Base-by-base conservation (phyloP, 2,888 invertebrate genomes). In the Molorchus minor region DNA sequence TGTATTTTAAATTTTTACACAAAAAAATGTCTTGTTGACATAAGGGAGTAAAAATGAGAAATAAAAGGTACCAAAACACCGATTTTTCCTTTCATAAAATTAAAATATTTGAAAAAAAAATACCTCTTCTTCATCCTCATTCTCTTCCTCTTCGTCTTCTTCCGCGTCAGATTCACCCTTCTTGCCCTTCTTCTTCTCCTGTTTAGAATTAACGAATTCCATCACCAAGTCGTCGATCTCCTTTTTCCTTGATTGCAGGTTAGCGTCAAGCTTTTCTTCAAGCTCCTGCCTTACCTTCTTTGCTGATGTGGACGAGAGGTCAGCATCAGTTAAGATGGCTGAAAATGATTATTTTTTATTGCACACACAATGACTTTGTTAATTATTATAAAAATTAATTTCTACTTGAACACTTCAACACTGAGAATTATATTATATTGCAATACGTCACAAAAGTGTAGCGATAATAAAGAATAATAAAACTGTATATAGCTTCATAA, bases 211-310 rank as follows among this genome's bases (percentile, higher is more conserved):
- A 1, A 86, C 85, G 71, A 88, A 89, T 67, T 92, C 91, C 91
- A 94, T 92, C 4, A 96, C 92, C 61, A 96, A 82, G 69, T 89
- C 86, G 77, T 95, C 94, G n/a, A 96, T 92, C 79, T 93, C 88
- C 77, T 92, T 90, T 81, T 92, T 94, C 73, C 93, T 91, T 44
- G 80, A 86, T 4, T 88, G 82, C 41, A 97, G 83, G 71, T 94
- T 92, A 46, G 87, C 84, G 30, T 88, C 89, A 5, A 95, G 84
- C 72, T 90, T 90, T 69, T 90, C 88, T 79, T 96, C 94, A 66
- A 97, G 82, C 75, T 92, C 89, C 77, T 90, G 89, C 41, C 96
- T 87, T 12, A 97, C 94, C 79, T 93, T 93, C 78, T 96, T 96
- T 4, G 94, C 90, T 2, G 96, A 93, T 67, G 92, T 90, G 52